Evolutionary conservation across 2,888 invertebrate species (phyloP).

Genomic region (Uloborus plumipes): DNA sequence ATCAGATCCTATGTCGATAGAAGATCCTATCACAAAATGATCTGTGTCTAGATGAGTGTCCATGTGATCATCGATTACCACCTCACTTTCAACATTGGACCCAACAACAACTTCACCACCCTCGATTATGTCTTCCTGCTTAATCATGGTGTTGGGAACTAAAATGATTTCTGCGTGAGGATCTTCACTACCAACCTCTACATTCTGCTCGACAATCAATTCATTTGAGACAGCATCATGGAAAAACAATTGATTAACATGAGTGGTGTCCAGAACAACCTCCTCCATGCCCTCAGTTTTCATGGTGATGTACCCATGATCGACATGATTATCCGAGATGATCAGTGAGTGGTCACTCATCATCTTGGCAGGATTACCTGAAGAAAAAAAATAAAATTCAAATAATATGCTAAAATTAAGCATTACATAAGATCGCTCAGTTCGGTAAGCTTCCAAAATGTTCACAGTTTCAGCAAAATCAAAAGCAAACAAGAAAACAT

Average conservation of each 20-base stretch:
- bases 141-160: slow-evolving; percentile 66
- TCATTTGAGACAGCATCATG: slow-evolving; percentile 64
- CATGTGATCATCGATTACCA: slow-evolving; percentile 65
- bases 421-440: no score
- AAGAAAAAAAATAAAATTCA: neutral
- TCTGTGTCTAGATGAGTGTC: slow-evolving; percentile 41
- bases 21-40: slow-evolving; percentile 56
- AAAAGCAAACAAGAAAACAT: no score
- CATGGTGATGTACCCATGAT: slow-evolving; percentile 62
- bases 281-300: slow-evolving; percentile 64
- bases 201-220: slow-evolving; percentile 65
- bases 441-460: no score
- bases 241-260: slow-evolving; percentile 61
- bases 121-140: slow-evolving; percentile 67
- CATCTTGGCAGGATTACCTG: slow-evolving; percentile 50
- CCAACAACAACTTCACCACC: slow-evolving; percentile 66
- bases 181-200: slow-evolving; percentile 62
- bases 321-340: slow-evolving; percentile 37
- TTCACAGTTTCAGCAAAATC: no score
- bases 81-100: slow-evolving; percentile 65
- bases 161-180: slow-evolving; percentile 66
- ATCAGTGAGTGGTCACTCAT: slow-evolving; percentile 59
- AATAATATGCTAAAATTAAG: no score
- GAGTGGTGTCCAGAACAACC: slow-evolving; percentile 52
- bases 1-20: slow-evolving; percentile 51